A percentile compares a stretch with the other conserved stretches of the same genome.
Conservation (phyloP, 1,140 invertebrate genomes). For the Diuraphis noxia region DNA sequence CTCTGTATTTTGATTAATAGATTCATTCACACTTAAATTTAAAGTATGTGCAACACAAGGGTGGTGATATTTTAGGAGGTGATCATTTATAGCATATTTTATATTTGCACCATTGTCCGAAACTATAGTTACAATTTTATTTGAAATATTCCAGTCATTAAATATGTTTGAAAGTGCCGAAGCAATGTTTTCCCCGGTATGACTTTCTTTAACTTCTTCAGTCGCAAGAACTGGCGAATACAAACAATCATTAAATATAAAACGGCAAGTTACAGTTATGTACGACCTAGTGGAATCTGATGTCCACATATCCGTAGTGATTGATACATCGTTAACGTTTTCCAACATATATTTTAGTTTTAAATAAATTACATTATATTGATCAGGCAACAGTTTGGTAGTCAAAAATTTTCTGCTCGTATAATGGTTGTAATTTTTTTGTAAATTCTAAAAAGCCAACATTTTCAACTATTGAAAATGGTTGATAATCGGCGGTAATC, state of each 20-base stretch:
- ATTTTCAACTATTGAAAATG: slow-evolving; percentile 48
- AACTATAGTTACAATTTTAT: slow-evolving; percentile 32
- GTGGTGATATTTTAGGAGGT: neutral
- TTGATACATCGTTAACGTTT: neutral
- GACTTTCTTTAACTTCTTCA: neutral
- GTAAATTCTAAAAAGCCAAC: slow-evolving; percentile 41
- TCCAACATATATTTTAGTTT: neutral
- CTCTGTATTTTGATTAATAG: neutral
- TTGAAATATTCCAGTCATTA: slow-evolving; percentile 2
- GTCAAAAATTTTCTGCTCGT: slow-evolving; percentile 32
- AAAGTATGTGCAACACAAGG: neutral
- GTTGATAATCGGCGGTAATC: neutral
- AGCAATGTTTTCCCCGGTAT: slow-evolving; percentile 18
- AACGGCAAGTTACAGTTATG: slow-evolving; percentile 47
- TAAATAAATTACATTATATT: neutral
- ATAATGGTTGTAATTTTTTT: slow-evolving; percentile 38
- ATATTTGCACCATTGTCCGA: neutral
- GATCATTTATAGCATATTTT: slow-evolving; percentile 30
- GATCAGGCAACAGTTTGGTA: slow-evolving; percentile 11
- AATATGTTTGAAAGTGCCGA: too few species aligned
- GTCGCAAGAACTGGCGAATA: slow-evolving; percentile 27
- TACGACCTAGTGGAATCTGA: slow-evolving; percentile 17
- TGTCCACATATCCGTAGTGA: slow-evolving; percentile 41
- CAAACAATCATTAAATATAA: neutral
- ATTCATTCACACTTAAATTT: neutral